Base-by-base conservation (phyloP, 1,140 invertebrate species). In the Lepidotrigona ventralis region DNA sequence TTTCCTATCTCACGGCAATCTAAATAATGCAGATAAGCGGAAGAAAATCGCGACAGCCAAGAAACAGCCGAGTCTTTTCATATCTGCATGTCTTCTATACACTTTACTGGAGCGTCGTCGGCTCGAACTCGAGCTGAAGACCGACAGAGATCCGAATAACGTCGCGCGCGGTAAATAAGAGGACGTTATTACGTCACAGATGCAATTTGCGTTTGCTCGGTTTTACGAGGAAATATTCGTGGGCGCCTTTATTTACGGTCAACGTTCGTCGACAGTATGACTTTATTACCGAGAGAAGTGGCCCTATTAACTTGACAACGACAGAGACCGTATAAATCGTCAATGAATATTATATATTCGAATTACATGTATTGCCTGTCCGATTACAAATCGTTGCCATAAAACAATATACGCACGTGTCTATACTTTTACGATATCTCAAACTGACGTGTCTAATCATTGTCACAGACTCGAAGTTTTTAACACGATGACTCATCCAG, bases 251-350 rank as follows among this genome's bases (percentile, higher is more conserved):
- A 83, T 91, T 91, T 90, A 90, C 86, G 85, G 85, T 63, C 84
- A 82, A 92, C 89, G 87, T 90, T 90, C 82, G 80, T 76, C 72
- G 86, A 81, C 90, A 85, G 85, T 88, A 90, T 86, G 84, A 88
- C 60, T 86, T 60, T 78, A 33, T 66, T 23, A 69, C 53, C 53
- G 60, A 66, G 78, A 83, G 82, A 88, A 86, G 75, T 86, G 83
- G 83, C 63, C 68, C 69, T 53, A 53, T 84, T 71, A 70, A 63
- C 68, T 39, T 53, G 74, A 3, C 73, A 51, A 26, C 12, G 33
- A 83, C 72, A 29, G 17, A 21, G 58, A 26, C 21, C 23, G 68
- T 46, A 69, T 70, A 68, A 76, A 76, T 68, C 39, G 23, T 21
- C 46, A 0, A 51, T 26, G 23, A 19, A 29, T n/a, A 54, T 69